Base-by-base conservation (phyloP, 2,888 invertebrate genomes). In the Oxyscelio sp. region DNA sequence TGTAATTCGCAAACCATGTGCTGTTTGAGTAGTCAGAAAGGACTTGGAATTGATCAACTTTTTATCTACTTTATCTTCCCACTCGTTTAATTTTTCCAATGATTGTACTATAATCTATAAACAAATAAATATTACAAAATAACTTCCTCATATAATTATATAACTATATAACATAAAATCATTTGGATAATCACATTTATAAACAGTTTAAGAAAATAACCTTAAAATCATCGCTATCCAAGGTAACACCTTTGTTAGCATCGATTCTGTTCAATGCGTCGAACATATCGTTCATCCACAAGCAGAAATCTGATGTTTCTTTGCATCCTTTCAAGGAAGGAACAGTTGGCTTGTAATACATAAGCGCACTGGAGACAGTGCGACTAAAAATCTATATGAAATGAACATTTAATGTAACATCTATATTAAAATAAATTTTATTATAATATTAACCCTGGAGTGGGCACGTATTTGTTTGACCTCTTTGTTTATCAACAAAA, bases 1-100 rank as follows among this genome's bases (percentile, higher is more conserved):
- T 4, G 87, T 85, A 3, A 88, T 80, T 50, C 88, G 54, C 38
- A 86, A 45, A 19, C 83, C 89, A 54, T 85, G 81, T 21, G 89
- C 86, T 21, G 89, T 89, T 31, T 68, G 74, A 22, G 52, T 68
- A 2, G 85, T 88, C 1, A 88, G 65, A 54, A 87, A 87, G 2
- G 58, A 38, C 40, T 83, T 65, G 15, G 59, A 27, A 27, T 15
- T 52, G 19, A 88, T 83, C 21, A 65, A 38, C 24, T 68, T 70
- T 13, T 75, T 40, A 13, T 63, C 5, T 1, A 80, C 83, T 52
- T 74, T 45, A 13, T 77, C 45, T 52, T 89, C 83, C 86, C 85
- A 88, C 15, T 75, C 59, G 61, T 86, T 9, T 43, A 43, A 43
- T 43, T 43, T 43, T 15, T 43, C 43, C 15, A 43, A 8, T 15